Percentiles rank a stretch among this genome's conserved stretches.
These are phyloP conservation scores for Oreochromis mossambicus DNA, from an alignment of 2,797 vertebrate genomes.

Conservation along the genomic window DNA sequence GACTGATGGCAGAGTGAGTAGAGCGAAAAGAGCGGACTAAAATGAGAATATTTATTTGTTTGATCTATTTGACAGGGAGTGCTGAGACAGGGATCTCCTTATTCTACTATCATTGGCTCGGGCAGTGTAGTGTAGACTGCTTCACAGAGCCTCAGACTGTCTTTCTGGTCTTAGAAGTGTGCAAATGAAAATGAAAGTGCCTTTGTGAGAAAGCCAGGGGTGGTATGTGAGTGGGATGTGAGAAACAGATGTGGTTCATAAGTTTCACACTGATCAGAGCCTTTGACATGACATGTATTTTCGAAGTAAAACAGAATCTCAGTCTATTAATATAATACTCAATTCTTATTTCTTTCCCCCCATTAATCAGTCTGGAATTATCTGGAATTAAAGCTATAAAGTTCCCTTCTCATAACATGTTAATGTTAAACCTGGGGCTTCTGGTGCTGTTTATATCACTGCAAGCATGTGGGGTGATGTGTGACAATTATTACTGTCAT, in stretches of 20 bases:
- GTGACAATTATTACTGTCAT: background rate
- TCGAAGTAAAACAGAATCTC: background rate
- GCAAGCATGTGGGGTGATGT: background rate
- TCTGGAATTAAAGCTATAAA: background rate
- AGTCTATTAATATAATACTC: background rate
- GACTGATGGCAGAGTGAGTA: background rate
- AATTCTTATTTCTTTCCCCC: background rate
- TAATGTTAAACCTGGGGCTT: background rate
- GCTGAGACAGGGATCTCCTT: constrained; percentile 10
- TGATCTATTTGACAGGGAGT: constrained; percentile 19
- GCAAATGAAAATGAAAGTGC: background rate
- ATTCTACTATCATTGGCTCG: background rate
- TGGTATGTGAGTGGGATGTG: background rate
- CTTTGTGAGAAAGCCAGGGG: background rate
- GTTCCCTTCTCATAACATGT: background rate
- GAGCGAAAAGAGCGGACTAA: background rate
- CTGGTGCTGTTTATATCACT: background rate
- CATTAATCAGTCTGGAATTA: background rate
- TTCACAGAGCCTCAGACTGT: background rate
- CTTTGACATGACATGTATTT: background rate
- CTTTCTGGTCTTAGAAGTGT: background rate
- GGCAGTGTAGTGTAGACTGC: background rate
- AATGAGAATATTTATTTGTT: constrained; percentile 15
- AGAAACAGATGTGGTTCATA: background rate
- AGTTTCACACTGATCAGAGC: background rate